These are phyloP conservation scores for Magallana angulata DNA, from an alignment of 1,140 invertebrate genomes.

Conservation along the genomic window DNA sequence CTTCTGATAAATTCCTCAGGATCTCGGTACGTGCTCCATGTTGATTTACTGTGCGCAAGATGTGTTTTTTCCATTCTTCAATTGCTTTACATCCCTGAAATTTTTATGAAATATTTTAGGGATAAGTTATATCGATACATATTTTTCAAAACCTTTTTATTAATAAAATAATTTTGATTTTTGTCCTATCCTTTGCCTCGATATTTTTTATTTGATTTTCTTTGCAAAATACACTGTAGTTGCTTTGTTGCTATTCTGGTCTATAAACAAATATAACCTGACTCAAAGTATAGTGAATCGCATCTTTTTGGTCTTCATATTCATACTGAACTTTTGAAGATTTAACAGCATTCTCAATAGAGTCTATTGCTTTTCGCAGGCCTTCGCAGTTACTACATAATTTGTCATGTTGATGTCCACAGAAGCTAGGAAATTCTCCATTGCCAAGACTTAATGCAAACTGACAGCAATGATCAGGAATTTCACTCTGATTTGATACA, in stretches of 20 bases:
- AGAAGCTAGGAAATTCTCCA: background rate
- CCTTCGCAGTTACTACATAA: background rate
- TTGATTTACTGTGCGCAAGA: constrained; percentile 27
- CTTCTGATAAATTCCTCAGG: background rate
- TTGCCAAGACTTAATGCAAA: constrained; percentile 1
- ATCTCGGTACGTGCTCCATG: background rate
- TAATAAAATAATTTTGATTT: background rate
- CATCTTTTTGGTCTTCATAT: background rate
- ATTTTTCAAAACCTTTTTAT: background rate
- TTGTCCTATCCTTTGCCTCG: too few species aligned
- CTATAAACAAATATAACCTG: background rate
- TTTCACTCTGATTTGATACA: background rate
- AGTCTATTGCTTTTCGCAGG: background rate
- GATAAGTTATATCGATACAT: background rate
- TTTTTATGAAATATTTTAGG: background rate
- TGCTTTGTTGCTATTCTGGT: background rate
- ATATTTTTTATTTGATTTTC: background rate
- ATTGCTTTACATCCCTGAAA: constrained; percentile 1
- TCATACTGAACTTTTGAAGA: background rate
- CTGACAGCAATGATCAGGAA: constrained; percentile 42
- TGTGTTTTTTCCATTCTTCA: constrained; percentile 38
- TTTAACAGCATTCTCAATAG: background rate
- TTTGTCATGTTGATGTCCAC: background rate
- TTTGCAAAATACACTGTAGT: too few species aligned
- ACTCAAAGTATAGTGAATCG: too few species aligned